Conservation (phyloP, 2,113 vertebrate species). For the Microcebus tavaratra region DNA sequence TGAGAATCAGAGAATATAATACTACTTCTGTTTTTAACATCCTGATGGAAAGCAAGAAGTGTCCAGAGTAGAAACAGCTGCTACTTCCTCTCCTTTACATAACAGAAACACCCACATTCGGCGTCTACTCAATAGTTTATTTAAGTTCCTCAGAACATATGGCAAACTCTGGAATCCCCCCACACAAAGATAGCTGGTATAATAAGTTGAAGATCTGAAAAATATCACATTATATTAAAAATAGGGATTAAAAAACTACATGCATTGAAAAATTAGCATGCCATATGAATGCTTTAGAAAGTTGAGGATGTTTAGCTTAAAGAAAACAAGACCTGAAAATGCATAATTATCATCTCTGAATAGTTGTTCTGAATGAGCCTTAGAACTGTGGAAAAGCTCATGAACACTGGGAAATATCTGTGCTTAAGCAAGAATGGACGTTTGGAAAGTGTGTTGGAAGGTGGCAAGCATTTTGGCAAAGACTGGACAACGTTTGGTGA, state of each 20-base stretch:
- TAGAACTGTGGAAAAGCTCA: neutral
- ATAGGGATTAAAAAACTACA: neutral
- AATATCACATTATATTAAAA: slow-evolving; percentile 39
- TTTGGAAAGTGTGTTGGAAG: neutral
- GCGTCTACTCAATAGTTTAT: slow-evolving; percentile 73
- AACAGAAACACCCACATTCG: slow-evolving; percentile 77
- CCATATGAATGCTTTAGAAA: neutral
- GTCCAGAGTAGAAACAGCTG: slow-evolving; percentile 80
- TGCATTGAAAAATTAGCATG: neutral
- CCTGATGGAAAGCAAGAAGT: slow-evolving; percentile 76
- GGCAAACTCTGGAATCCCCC: slow-evolving; percentile 69
- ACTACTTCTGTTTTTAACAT: slow-evolving; percentile 77
- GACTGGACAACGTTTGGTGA: neutral
- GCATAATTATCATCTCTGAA: neutral
- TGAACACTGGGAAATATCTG: neutral
- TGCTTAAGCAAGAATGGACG: neutral
- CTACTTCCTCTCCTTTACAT: slow-evolving; percentile 68
- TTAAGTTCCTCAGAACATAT: slow-evolving; percentile 79
- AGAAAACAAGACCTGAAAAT: neutral
- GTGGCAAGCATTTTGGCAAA: neutral
- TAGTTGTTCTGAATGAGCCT: neutral
- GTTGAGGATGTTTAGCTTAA: neutral
- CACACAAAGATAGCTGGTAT: slow-evolving; percentile 62
- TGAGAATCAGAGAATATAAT: slow-evolving; percentile 74
- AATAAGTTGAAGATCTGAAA: slow-evolving; percentile 58